Evolutionary conservation across 1,140 invertebrate genomes (phyloP).

Genomic region (Bombus turneri): DNA sequence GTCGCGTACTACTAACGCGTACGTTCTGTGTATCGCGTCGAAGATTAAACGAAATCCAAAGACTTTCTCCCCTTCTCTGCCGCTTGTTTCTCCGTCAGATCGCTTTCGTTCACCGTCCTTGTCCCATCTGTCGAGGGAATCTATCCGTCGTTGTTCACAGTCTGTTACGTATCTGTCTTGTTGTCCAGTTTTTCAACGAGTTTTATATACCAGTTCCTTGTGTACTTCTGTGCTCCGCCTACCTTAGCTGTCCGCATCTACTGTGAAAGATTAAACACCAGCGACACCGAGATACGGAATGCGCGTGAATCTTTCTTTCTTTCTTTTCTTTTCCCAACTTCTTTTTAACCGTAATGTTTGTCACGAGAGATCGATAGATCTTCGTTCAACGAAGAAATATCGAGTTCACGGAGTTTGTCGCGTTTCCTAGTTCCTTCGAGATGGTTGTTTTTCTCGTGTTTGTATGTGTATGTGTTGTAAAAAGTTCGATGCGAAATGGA

Average conservation of each 20-base stretch:
- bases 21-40: conserved; percentile 3
- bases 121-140: background rate
- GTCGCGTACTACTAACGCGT: conserved; percentile 24
- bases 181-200: conserved; percentile 16
- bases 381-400: background rate
- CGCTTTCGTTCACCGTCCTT: conserved; percentile 16
- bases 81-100: background rate
- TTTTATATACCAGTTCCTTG: background rate
- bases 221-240: background rate
- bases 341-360: background rate
- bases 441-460: background rate
- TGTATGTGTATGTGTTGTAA: background rate
- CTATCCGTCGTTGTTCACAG: background rate
- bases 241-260: background rate
- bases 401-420: background rate
- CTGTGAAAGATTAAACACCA: conserved; percentile 13
- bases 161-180: background rate
- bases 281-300: background rate
- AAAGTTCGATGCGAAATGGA: conserved; percentile 23
- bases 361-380: background rate
- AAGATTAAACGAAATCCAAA: conserved; percentile 42
- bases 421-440: background rate
- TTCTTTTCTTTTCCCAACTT: background rate
- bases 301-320: background rate
- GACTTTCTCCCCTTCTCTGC: conserved; percentile 11